Base-by-base conservation (phyloP, 2,888 invertebrate species). In the Campoletis raptor region DNA sequence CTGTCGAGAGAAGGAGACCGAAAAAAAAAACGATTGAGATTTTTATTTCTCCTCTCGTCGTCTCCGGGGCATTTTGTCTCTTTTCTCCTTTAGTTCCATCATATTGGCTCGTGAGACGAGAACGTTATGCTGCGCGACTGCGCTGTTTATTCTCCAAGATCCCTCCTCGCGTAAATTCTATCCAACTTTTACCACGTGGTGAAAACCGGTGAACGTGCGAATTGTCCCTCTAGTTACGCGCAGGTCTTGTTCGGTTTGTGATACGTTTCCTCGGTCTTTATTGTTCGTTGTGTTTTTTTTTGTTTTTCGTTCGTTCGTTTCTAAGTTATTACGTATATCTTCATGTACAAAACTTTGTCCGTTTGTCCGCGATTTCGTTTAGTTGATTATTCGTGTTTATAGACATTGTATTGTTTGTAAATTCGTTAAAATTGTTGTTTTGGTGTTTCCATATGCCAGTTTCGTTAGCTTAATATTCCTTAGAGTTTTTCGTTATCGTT, bases 161-260 rank as follows among this genome's bases (percentile, higher is more conserved):
- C 30, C n/a, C 30, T 61, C 21, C 70, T 37, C 70, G 54, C 45
- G 45, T 45, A 57, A 74, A 69, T 74, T 80, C 70, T 42, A 67
- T 77, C 76, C 82, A 81, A 57, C 66, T 61, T 85, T 81, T 83
- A 88, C 90, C 90, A 90, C 89, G 87, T 90, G 89, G 85, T 89
- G 87, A 87, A 88, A 89, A 88, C 88, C 85, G 86, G 87, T 86
- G 87, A 78, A 83, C 83, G 86, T 85, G 88, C 89, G 66, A 77
- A 81, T 83, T 87, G 86, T 85, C 84, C 83, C 83, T 64, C 64
- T 88, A 88, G 85, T 90, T 78, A 72, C 74, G 76, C 73, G 81
- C 81, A 82, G 83, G 79, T 84, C 52, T 85, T 81, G 72, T 81
- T 85, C 79, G 83, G 81, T 76, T 83, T 61, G 74, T 76, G 24